Percentiles rank a stretch among this genome's conserved stretches.
Conservation (phyloP, 2,888 invertebrate species). For the Bombylius discolor region DNA sequence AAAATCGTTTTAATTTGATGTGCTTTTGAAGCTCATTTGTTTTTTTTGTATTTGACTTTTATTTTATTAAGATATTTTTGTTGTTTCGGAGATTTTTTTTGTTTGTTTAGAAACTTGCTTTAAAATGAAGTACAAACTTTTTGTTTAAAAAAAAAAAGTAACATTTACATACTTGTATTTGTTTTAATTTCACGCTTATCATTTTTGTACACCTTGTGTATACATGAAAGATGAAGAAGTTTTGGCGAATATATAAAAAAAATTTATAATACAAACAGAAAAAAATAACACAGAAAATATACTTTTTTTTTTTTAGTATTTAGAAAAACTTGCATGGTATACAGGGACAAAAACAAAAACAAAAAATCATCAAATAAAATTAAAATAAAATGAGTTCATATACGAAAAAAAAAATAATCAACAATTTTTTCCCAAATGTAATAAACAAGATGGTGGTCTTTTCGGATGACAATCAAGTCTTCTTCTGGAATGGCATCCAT, state of each 20-base stretch:
- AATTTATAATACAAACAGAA: neutral
- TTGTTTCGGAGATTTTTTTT: neutral
- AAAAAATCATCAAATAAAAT: too few species aligned
- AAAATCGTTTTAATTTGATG: too few species aligned
- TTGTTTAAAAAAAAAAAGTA: neutral
- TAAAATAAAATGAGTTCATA: too few species aligned
- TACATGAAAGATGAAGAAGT: too few species aligned
- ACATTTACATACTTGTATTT: neutral
- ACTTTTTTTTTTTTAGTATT: too few species aligned
- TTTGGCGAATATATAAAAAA: too few species aligned
- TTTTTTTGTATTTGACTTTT: too few species aligned
- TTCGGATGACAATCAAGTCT: neutral
- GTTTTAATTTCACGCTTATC: conserved; percentile 10
- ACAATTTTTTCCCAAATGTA: neutral
- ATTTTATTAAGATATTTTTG: too few species aligned
- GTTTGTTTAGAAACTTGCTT: neutral
- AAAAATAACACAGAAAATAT: too few species aligned
- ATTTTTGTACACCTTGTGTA: neutral
- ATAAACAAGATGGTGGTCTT: neutral
- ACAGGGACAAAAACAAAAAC: neutral
- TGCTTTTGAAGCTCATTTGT: too few species aligned
- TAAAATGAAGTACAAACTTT: neutral
- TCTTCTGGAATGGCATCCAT: neutral
- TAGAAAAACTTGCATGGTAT: too few species aligned
- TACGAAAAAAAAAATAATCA: neutral